Evolutionary conservation across 2,888 invertebrate genomes (phyloP).

Genomic region (Leptopilina syphax): DNA sequence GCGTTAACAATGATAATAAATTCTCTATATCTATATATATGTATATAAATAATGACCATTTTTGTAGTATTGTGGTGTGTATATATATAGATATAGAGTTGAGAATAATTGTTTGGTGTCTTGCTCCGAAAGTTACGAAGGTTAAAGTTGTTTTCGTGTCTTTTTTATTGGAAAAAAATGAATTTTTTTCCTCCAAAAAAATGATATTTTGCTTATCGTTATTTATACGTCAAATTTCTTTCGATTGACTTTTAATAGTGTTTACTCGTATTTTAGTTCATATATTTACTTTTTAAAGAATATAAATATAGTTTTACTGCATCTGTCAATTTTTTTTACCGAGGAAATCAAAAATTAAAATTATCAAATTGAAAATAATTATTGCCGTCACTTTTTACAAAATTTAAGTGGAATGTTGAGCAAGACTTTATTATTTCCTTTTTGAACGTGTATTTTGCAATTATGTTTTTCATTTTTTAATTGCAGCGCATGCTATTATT

Average conservation of each 20-base stretch:
- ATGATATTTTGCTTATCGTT: neutral
- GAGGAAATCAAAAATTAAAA: too few species aligned
- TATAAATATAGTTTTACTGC: too few species aligned
- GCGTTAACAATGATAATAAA: too few species aligned
- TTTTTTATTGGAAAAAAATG: neutral
- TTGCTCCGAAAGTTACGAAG: neutral
- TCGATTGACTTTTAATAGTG: neutral
- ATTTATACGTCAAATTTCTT: neutral
- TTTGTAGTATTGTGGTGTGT: too few species aligned
- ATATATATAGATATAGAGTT: too few species aligned
- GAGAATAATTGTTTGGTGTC: conserved; percentile 6
- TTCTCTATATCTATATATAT: too few species aligned
- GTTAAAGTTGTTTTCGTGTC: neutral
- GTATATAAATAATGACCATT: too few species aligned
- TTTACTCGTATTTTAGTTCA: neutral
- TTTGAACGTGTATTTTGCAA: neutral
- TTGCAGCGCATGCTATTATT: neutral
- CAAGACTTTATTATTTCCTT: neutral
- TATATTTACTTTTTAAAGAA: too few species aligned
- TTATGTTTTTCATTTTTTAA: neutral
- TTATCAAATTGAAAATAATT: too few species aligned
- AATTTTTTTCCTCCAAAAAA: neutral
- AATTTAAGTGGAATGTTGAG: neutral
- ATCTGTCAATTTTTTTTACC: too few species aligned
- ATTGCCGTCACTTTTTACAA: too few species aligned